Evolutionary conservation across 2,797 vertebrate species (phyloP).

Genomic region (Malacoraja senta): DNA sequence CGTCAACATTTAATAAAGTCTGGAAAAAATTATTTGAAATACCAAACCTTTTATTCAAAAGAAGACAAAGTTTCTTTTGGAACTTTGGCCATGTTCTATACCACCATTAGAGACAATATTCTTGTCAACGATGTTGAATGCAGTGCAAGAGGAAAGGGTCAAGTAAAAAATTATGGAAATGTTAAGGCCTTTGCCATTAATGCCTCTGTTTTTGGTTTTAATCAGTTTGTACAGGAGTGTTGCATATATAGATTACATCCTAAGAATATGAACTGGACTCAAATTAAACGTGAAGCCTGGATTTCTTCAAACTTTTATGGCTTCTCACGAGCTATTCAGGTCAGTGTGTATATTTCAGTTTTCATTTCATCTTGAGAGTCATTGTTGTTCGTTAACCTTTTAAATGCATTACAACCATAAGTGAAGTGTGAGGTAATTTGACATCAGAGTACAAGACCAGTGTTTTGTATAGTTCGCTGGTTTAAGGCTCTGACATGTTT

Average conservation of each 20-base stretch:
- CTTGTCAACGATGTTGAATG: neutral
- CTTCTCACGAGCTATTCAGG: constrained; percentile 85
- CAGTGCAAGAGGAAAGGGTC: neutral
- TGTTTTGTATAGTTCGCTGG: neutral
- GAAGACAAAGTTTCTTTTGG: neutral
- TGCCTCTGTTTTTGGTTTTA: neutral
- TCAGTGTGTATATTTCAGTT: constrained; percentile 52
- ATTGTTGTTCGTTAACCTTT: neutral
- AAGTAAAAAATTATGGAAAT: neutral
- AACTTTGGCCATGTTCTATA: neutral
- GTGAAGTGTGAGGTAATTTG: neutral
- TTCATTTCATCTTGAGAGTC: neutral
- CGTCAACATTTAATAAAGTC: neutral
- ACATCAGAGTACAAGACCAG: neutral
- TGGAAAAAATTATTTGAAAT: neutral
- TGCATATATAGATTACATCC: constrained; percentile 78
- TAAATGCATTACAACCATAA: neutral
- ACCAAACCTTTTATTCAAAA: neutral
- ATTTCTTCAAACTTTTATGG: constrained; percentile 85
- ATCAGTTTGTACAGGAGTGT: constrained; percentile 82
- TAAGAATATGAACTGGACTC: constrained; percentile 81
- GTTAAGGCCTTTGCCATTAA: neutral
- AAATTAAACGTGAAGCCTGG: constrained; percentile 89
- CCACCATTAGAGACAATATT: neutral
- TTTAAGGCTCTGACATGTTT: neutral